phyloP scores from a whole-genome alignment of 2,797 vertebrate species.

The Phoxinus dragarum region DNA sequence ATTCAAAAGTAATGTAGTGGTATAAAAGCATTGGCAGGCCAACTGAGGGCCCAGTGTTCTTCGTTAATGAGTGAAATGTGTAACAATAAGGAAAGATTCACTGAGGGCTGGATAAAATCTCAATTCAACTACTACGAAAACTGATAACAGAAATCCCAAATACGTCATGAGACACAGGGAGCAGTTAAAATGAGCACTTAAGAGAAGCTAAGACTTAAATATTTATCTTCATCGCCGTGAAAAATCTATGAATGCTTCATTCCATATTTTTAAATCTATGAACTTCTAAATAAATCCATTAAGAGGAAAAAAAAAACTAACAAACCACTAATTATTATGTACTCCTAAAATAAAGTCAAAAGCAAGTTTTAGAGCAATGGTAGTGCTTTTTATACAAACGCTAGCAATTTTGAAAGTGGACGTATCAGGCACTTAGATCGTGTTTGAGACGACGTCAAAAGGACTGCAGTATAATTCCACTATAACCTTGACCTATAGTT shows the following conservation, averaged over 20 bases:
- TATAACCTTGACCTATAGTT: constrained; percentile 46
- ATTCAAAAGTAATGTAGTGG: constrained; percentile 30
- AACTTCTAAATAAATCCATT: constrained; percentile 26
- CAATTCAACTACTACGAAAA: neutral
- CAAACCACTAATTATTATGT: neutral
- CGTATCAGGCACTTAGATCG: constrained; percentile 60
- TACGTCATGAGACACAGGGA: constrained; percentile 3
- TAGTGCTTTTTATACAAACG: constrained; percentile 49
- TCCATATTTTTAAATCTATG: constrained; percentile 16
- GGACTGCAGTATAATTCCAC: constrained; percentile 38
- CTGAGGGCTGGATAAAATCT: constrained; percentile 9
- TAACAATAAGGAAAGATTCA: constrained; percentile 29
- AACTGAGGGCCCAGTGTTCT: constrained; percentile 37
- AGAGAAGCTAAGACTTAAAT: constrained; percentile 14
- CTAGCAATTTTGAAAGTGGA: constrained; percentile 51
- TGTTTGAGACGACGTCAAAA: constrained; percentile 48
- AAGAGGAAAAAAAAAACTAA: neutral
- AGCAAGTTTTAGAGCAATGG: constrained; percentile 13
- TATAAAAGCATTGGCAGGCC: constrained; percentile 40
- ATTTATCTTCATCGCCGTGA: neutral
- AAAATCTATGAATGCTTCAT: constrained; percentile 1
- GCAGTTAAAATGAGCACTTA: constrained; percentile 6
- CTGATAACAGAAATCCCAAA: constrained; percentile 15
- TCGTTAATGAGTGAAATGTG: constrained; percentile 19
- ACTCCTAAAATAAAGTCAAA: constrained; percentile 14